These are phyloP conservation scores for Stigmatopora nigra DNA, from an alignment of 2,113 vertebrate species.

Conservation along the genomic window DNA sequence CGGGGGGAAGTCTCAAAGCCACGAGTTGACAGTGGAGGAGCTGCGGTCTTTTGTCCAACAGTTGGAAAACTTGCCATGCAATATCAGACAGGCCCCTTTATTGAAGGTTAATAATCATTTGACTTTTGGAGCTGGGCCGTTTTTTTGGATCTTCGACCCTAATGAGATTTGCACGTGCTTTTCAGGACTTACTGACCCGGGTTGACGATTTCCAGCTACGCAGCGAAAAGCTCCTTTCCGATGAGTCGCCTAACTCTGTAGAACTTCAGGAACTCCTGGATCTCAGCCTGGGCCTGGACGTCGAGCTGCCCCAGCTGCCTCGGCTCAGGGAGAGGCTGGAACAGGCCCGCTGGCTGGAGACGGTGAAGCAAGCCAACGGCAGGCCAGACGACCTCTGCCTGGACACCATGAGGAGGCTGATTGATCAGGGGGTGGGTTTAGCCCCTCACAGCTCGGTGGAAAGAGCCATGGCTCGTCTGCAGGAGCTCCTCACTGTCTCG, in stretches of 20 bases:
- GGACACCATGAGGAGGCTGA: conserved; percentile 90
- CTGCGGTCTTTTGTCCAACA: conserved; percentile 85
- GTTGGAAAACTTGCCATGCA: conserved; percentile 82
- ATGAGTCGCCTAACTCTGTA: conserved; percentile 75
- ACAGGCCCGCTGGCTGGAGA: conserved; percentile 91
- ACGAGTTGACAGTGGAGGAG: conserved; percentile 83
- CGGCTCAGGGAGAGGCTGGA: conserved; percentile 80
- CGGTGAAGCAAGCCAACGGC: conserved; percentile 76
- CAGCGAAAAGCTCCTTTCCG: conserved; percentile 78
- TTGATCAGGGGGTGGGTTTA: conserved; percentile 91
- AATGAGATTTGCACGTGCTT: conserved; percentile 1
- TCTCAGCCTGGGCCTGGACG: conserved; percentile 83
- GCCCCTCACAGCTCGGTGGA: conserved; percentile 83
- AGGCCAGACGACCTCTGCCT: conserved; percentile 77
- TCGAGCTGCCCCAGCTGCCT: conserved; percentile 83
- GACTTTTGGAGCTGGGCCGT: background rate
- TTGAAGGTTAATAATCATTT: conserved; percentile 75
- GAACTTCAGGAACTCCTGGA: conserved; percentile 85
- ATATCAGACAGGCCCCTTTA: conserved; percentile 82
- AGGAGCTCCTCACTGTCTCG: conserved; percentile 89
- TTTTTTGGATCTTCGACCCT: background rate
- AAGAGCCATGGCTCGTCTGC: conserved; percentile 89
- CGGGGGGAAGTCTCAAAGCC: conserved; percentile 87
- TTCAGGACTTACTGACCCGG: conserved; percentile 82
- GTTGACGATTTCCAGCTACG: conserved; percentile 87